A percentile compares a stretch with the other conserved stretches of the same genome.
phyloP scores from a whole-genome alignment of 2,888 invertebrate genomes.

The Mimumesa dahlbomi region DNA sequence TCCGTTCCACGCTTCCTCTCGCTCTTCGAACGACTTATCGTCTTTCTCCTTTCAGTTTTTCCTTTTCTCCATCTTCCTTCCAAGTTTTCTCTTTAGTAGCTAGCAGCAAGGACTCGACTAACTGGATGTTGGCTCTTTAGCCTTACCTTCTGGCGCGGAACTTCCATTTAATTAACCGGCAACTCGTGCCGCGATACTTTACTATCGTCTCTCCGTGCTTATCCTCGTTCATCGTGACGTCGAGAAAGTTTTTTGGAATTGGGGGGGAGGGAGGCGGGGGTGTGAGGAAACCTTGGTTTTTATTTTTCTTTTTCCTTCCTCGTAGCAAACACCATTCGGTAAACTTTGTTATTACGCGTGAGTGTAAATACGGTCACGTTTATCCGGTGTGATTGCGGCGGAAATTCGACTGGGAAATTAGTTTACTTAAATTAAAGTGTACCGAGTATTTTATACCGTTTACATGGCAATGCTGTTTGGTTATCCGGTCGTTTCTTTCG shows the following conservation, averaged over 20 bases:
- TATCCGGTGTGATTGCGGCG: too few species aligned
- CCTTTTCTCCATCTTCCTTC: neutral
- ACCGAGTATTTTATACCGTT: too few species aligned
- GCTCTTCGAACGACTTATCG: too few species aligned
- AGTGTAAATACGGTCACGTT: too few species aligned
- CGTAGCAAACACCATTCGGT: too few species aligned
- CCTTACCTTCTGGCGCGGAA: constrained; percentile 43
- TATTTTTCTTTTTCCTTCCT: neutral
- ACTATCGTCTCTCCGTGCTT: constrained; percentile 35
- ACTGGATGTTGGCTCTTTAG: constrained; percentile 50
- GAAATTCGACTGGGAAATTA: too few species aligned
- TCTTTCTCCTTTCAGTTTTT: constrained; percentile 5
- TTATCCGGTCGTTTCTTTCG: too few species aligned
- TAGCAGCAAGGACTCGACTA: constrained; percentile 19
- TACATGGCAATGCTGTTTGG: too few species aligned
- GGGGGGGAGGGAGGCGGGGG: too few species aligned
- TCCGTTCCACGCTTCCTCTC: neutral
- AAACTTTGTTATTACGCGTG: too few species aligned
- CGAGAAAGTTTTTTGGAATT: constrained; percentile 38
- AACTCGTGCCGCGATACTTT: constrained; percentile 46
- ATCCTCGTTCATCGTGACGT: constrained; percentile 27
- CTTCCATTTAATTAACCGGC: constrained; percentile 58
- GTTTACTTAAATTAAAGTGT: too few species aligned
- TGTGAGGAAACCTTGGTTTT: too few species aligned
- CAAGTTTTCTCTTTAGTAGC: constrained; percentile 26